Base-by-base conservation (phyloP, 2,797 vertebrate genomes). In the Rhinella marina region DNA sequence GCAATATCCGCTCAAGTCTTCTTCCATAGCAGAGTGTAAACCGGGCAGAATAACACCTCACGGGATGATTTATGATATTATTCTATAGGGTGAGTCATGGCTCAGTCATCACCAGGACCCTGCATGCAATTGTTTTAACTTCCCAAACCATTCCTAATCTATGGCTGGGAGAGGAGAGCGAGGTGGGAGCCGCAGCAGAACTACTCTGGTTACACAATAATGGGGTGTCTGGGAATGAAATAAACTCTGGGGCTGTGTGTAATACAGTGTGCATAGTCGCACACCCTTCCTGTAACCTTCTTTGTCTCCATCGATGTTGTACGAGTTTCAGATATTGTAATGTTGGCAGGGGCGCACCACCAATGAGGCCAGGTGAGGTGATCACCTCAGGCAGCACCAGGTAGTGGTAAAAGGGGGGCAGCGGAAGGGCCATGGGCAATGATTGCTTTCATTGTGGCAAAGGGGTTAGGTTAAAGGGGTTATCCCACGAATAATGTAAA, bases 31-130 rank as follows among this genome's bases (percentile, higher is more conserved):
- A 54, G 48, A 82, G 25, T 41, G 11, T 27, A 68, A 83, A 32
- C 66, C 11, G 68, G 68, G 54, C 25, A 72, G 23, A 25, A 75
- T 57, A 75, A 75, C 27, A 75, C 56, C 29, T 75, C 54, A 0
- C 56, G 1, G 32, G 11, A 75, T 59, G 82, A 84, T 48, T 41
- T 48, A 61, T 59, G 56, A 41, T 75, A 84, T 57, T 75, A 73
- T 84, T 84, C 29, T 84, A 52, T 32, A 72, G 8, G 54, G 62
- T 61, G 82, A 73, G 82, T 84, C 82, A 84, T n/a, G 72, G 29
- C 41, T 83, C 66, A 29, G 27, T 84, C 68, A 84, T 57, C 21
- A 32, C 29, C 52, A 56, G 29, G 14, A 27, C 82, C 48, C 52
- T 29, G 81, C 25, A 10, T 52, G 14, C 17, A 21, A 72, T 72